Evolutionary conservation across 2,888 invertebrate genomes (phyloP).

Genomic region (Andrena flavipes): DNA sequence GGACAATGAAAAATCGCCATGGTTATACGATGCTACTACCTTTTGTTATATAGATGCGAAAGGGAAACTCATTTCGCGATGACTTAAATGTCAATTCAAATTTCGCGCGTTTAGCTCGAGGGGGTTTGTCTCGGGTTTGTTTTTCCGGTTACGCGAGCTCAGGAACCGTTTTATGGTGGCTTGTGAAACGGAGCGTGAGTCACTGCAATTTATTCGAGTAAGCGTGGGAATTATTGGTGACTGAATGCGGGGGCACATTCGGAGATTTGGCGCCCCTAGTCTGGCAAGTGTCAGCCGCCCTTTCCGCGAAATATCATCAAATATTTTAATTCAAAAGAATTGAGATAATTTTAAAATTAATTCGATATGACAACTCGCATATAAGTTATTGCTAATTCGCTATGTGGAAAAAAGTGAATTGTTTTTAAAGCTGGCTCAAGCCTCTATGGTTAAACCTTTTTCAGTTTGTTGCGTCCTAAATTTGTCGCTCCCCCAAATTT

Average conservation of each 20-base stretch:
- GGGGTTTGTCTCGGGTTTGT: not conserved
- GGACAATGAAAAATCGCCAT: not conserved
- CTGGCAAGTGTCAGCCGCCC: too few species aligned
- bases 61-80: conserved; percentile 13
- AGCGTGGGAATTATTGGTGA: not conserved
- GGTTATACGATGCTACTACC: not conserved
- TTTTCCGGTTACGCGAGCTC: not conserved
- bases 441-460: too few species aligned
- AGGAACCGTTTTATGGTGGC: not conserved
- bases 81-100: not conserved
- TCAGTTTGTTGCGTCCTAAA: too few species aligned
- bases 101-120: not conserved
- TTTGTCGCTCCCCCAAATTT: too few species aligned
- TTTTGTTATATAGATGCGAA: not conserved
- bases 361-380: too few species aligned
- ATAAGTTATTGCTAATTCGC: too few species aligned
- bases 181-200: not conserved
- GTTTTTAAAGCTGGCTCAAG: too few species aligned
- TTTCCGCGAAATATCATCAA: too few species aligned
- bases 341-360: too few species aligned
- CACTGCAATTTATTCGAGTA: not conserved
- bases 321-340: too few species aligned
- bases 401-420: too few species aligned
- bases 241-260: not conserved
- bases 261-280: too few species aligned